Percentiles rank a stretch among this genome's conserved stretches.
These are phyloP conservation scores for Phoenicopterus ruber DNA, from an alignment of 2,113 vertebrate genomes.

Conservation along the genomic window DNA sequence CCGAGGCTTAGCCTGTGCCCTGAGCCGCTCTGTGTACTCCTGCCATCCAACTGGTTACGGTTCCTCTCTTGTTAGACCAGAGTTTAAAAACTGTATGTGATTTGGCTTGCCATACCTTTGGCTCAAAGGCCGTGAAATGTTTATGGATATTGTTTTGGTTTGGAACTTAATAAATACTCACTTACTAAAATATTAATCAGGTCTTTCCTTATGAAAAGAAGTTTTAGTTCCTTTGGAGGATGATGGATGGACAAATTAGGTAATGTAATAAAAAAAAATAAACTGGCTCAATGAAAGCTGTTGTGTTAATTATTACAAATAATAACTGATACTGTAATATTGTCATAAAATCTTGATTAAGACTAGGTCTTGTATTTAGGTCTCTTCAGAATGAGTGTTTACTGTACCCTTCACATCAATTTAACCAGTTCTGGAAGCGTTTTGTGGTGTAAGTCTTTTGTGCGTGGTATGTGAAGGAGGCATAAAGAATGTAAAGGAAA, in stretches of 20 bases:
- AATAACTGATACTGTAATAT: background rate
- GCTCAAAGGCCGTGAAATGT: background rate
- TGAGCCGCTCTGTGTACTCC: background rate
- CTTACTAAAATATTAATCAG: background rate
- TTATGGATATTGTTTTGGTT: background rate
- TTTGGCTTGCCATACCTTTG: background rate
- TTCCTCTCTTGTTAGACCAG: background rate
- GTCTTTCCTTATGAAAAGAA: background rate
- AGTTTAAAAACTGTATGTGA: background rate
- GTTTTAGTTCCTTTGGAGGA: background rate
- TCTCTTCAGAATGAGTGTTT: background rate
- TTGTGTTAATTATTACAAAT: background rate
- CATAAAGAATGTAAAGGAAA: background rate
- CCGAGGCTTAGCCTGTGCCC: background rate
- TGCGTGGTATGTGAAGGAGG: background rate
- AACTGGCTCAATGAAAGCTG: background rate
- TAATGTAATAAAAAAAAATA: background rate
- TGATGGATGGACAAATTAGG: background rate
- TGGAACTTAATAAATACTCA: background rate
- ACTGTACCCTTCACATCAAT: background rate
- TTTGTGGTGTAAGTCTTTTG: background rate
- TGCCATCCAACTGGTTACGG: background rate
- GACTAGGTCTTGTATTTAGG: background rate
- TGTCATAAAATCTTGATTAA: background rate
- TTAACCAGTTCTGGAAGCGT: background rate